Evolutionary conservation across 2,113 vertebrate genomes (phyloP).

Genomic region (Ellobius talpinus): DNA sequence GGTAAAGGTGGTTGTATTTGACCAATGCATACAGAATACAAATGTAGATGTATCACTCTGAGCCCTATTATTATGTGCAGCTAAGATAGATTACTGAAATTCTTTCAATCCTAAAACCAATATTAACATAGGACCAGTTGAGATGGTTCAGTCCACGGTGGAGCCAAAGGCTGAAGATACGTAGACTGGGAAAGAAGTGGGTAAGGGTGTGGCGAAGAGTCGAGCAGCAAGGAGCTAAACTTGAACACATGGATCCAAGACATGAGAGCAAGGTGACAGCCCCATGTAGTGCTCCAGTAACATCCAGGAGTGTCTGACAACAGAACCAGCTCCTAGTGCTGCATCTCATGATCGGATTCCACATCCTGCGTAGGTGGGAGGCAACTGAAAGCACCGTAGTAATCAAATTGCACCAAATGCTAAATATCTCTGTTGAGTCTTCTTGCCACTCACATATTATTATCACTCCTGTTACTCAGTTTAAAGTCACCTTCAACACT

Average conservation of each 20-base stretch:
- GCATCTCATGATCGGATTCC: neutral
- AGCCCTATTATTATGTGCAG: neutral
- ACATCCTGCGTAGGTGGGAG: neutral
- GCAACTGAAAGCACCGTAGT: neutral
- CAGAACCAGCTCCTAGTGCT: neutral
- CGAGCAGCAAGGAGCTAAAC: neutral
- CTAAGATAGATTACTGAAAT: neutral
- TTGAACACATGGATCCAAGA: neutral
- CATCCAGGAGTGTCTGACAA: neutral
- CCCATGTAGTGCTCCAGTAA: neutral
- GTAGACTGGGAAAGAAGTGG: neutral
- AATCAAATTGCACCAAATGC: neutral
- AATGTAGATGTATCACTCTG: no score
- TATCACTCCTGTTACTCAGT: neutral
- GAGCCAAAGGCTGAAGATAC: neutral
- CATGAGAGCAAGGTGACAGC: neutral
- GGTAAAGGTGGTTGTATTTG: neutral
- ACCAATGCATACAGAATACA: neutral
- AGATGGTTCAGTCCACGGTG: no score
- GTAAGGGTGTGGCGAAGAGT: neutral
- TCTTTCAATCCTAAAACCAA: neutral
- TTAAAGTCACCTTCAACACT: neutral
- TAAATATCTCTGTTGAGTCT: neutral
- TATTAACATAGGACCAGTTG: neutral
- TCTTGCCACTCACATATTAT: neutral